Percentiles rank a stretch among this genome's conserved stretches.
Conservation (phyloP, 2,113 vertebrate genomes). For the Myanophis thanlyinensis region DNA sequence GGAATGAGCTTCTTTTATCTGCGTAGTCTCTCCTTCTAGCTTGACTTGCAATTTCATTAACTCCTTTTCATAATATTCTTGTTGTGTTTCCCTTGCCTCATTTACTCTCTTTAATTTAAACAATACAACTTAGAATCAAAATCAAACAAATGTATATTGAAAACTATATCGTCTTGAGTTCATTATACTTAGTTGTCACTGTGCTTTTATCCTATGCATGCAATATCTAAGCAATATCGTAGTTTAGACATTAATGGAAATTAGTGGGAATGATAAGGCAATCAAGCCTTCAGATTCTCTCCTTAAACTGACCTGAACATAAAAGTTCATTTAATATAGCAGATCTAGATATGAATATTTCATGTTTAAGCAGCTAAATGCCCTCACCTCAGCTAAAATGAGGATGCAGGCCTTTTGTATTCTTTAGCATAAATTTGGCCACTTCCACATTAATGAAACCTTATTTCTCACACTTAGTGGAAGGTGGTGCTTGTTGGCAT, state of each 20-base stretch:
- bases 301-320: background rate
- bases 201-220: background rate
- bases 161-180: background rate
- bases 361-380: background rate
- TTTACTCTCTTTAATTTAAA: constrained; percentile 78
- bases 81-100: constrained; percentile 84
- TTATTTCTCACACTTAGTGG: background rate
- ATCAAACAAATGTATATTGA: background rate
- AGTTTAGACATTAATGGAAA: background rate
- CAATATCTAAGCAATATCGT: background rate
- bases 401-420: background rate
- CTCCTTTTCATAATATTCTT: constrained; percentile 87
- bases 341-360: background rate
- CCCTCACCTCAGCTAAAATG: background rate
- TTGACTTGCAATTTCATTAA: constrained; percentile 78
- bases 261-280: background rate
- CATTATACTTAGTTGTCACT: background rate
- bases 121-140: constrained; percentile 15
- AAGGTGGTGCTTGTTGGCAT: background rate
- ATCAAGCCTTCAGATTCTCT: background rate
- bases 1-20: constrained; percentile 88
- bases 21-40: constrained; percentile 84
- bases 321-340: background rate
- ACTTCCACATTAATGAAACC: background rate
- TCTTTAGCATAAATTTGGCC: background rate